Conservation (phyloP, 2,113 vertebrate genomes). For the Glaucomys volans region DNA sequence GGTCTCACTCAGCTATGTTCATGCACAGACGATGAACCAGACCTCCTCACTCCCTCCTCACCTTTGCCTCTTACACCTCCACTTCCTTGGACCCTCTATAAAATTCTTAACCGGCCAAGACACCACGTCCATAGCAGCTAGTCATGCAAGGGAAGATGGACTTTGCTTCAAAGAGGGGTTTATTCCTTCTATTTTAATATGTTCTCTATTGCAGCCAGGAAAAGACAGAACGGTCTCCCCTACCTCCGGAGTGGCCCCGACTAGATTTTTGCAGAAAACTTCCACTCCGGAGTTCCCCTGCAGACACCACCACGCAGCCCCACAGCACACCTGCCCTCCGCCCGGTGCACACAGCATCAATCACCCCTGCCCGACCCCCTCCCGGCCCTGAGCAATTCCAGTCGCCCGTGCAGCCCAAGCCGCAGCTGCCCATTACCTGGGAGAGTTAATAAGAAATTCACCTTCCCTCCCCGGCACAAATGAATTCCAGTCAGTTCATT, state of each 20-base stretch:
- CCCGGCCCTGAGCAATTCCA: conserved; percentile 59
- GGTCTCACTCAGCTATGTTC: background rate
- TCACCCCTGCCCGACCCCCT: background rate
- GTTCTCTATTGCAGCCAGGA: background rate
- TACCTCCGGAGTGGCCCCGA: background rate
- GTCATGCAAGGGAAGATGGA: background rate
- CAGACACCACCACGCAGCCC: background rate
- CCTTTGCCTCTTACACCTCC: accelerated
- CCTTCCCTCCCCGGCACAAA: conserved; percentile 73
- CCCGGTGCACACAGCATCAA: background rate
- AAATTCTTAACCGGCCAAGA: background rate
- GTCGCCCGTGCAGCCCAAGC: conserved; percentile 30
- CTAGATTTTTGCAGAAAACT: conserved; percentile 44
- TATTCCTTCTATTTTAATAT: background rate
- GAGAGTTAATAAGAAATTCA: conserved; percentile 84
- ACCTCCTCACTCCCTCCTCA: background rate
- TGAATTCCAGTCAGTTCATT: conserved; percentile 81
- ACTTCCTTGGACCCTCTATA: background rate
- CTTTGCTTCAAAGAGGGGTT: background rate
- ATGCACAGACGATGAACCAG: background rate
- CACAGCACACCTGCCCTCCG: background rate
- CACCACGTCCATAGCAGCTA: background rate
- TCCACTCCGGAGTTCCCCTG: background rate
- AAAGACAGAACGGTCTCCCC: background rate
- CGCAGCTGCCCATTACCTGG: conserved; percentile 77